These are phyloP conservation scores for Drosophila subsilvestris DNA, from an alignment of 2,888 invertebrate genomes.

Conservation along the genomic window DNA sequence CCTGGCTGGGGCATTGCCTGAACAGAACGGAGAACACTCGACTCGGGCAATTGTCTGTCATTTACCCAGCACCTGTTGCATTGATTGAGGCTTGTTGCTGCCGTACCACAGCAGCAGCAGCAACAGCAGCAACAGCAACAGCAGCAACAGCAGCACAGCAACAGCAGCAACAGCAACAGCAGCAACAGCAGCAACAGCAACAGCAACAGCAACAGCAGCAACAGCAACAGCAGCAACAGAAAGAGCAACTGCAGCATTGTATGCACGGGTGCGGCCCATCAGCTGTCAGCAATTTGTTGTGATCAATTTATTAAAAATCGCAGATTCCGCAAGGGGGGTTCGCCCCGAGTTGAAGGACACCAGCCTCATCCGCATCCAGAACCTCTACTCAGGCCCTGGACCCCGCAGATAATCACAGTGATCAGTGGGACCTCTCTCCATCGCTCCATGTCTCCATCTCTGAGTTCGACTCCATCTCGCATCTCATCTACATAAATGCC, in stretches of 20 bases:
- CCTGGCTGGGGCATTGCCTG: conserved; percentile 39
- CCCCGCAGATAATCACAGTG: conserved; percentile 41
- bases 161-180: conserved; percentile 24
- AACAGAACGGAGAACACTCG: conserved; percentile 5
- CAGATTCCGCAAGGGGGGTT: conserved; percentile 10
- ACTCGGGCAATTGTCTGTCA: conserved; percentile 56
- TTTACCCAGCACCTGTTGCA: conserved; percentile 73
- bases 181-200: conserved; percentile 27
- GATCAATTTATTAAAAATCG: conserved; percentile 81
- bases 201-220: too few species aligned
- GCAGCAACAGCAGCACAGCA: conserved; percentile 15
- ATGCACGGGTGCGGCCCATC: conserved; percentile 66
- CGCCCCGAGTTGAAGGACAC: conserved; percentile 34
- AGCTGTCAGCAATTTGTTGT: conserved; percentile 83
- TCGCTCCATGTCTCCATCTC: not conserved
- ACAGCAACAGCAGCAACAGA: conserved; percentile 14
- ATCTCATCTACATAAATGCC: conserved; percentile 64
- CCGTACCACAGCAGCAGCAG: conserved; percentile 10
- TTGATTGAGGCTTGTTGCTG: conserved; percentile 76
- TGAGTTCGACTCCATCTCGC: conserved; percentile 1
- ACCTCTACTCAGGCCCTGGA: conserved; percentile 21
- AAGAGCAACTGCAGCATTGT: conserved; percentile 27
- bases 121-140: conserved; percentile 25
- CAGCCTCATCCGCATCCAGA: not conserved
- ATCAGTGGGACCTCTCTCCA: not conserved